Conservation (phyloP, 2,888 invertebrate genomes). For the Drosophila borborema region DNA sequence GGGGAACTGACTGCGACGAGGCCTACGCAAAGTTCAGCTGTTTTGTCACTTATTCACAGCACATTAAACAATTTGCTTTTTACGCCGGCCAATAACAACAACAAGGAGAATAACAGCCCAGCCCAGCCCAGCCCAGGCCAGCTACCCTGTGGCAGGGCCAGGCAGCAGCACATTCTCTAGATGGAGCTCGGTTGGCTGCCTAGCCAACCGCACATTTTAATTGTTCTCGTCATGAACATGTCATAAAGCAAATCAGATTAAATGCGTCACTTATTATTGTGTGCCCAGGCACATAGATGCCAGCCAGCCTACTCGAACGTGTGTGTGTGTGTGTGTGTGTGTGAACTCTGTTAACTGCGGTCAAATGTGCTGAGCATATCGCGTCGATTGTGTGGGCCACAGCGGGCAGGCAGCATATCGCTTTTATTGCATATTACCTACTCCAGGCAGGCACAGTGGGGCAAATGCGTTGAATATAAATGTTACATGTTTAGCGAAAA, state of each 20-base stretch:
- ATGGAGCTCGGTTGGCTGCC: slow-evolving; percentile 63
- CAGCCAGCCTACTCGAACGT: slow-evolving; percentile 1
- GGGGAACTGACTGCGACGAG: slow-evolving; percentile 32
- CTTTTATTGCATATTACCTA: slow-evolving; percentile 78
- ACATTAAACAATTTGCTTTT: slow-evolving; percentile 84
- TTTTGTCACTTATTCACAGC: slow-evolving; percentile 82
- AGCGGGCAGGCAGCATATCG: slow-evolving; percentile 62
- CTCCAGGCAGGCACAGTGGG: slow-evolving; percentile 61
- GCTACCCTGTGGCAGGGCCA: neutral
- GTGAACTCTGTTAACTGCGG: slow-evolving; percentile 77
- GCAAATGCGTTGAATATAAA: slow-evolving; percentile 15
- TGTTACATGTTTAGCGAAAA: neutral
- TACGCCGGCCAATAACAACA: slow-evolving; percentile 77
- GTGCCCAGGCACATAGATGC: slow-evolving; percentile 47
- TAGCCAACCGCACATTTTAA: slow-evolving; percentile 81
- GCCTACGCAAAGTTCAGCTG: slow-evolving; percentile 76
- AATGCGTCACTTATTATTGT: slow-evolving; percentile 82
- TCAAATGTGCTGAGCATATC: slow-evolving; percentile 74
- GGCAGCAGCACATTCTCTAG: slow-evolving; percentile 23
- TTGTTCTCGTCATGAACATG: slow-evolving; percentile 83
- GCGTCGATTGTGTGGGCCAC: slow-evolving; percentile 46
- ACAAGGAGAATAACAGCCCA: slow-evolving; percentile 1
- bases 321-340: slow-evolving; percentile 44
- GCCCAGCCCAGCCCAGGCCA: neutral
- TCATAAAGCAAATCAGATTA: slow-evolving; percentile 83